Evolutionary conservation across 2,888 invertebrate genomes (phyloP), one percentile per base, ranked within the genome.

Genomic region (Drosophila mayaguana): DNA sequence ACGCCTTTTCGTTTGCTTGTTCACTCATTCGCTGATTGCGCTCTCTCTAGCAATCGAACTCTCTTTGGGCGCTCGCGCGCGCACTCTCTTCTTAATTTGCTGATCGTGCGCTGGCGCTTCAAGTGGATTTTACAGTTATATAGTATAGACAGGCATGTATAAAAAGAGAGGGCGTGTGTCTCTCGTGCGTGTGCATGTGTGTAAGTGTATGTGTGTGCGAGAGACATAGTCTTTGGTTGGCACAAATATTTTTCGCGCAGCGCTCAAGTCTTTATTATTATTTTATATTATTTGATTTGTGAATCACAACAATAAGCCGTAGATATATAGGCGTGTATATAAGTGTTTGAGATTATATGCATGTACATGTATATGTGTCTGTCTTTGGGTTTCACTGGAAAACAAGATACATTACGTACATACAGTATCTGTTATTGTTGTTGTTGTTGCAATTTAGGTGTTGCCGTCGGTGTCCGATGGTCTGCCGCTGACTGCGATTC

Each of bases 181-280:
- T 38, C 34, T 16, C 20, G 5, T 20, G 51, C 20, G 36, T 20
- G 65, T 2, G 28, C 7, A 28, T 28, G 28, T 28, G 48, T 20
- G 56, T 32, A 50, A 32, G 50, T 36, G 34, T 46, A 20, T 34
- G 54, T 32, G 57, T 28, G 59, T 14, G 64, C 38, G 63, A 38
- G 28, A 42, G 53, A 28, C 42, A 56, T 66, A 81, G 64, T 69
- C 53, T 70, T 80, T 87, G 78, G 76, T 76, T 81, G 88, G 83
- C 85, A 84, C 85, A 84, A 84, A 84, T 87, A 87, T 80, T 84
- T 84, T 84, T 84, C 83, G 83, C 83, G 54, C 72, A 77, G 77
- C 78, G 61, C 77, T 63, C 75, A 78, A 78, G 78, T 71, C 78
- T 28, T 74, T 84, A 78, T 87, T 81, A 68, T 80, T 66, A 81